Evolutionary conservation across 2,797 vertebrate genomes (phyloP).

Genomic region (Loriculus beryllinus): DNA sequence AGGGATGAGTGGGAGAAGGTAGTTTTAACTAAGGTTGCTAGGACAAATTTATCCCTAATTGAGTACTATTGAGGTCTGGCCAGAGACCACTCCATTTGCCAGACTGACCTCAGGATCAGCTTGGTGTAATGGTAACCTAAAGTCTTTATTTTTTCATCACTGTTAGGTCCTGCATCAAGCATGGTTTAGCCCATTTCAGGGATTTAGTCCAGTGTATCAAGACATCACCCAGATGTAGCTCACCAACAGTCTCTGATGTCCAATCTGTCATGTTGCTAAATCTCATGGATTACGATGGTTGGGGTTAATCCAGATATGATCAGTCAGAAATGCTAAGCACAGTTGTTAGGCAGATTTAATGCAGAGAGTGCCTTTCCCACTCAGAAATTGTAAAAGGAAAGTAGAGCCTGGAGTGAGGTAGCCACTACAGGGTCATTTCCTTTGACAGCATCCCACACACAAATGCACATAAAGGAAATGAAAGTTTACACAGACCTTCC

Average conservation of each 20-base stretch:
- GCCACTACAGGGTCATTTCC: neutral
- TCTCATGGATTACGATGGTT: neutral
- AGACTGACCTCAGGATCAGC: neutral
- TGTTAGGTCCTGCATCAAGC: neutral
- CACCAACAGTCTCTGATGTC: neutral
- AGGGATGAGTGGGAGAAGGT: neutral
- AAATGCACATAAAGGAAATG: neutral
- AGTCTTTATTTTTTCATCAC: neutral
- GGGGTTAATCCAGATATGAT: conserved; percentile 6
- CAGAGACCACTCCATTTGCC: neutral
- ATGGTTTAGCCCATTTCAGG: neutral
- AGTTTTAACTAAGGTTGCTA: neutral
- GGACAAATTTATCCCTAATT: neutral
- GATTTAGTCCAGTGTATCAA: conserved; percentile 22
- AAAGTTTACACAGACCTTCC: neutral
- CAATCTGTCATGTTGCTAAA: neutral
- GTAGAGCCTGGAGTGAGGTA: neutral
- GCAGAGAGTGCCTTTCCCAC: neutral
- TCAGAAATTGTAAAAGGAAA: neutral
- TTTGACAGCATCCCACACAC: neutral
- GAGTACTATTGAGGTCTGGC: neutral
- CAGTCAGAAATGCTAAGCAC: neutral
- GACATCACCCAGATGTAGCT: neutral
- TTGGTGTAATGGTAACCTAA: neutral
- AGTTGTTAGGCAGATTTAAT: conserved; percentile 24